A percentile compares a stretch with the other conserved stretches of the same genome.
These are phyloP conservation scores for Sebastes nivosus DNA, from an alignment of 2,797 vertebrate genomes.

Conservation along the genomic window DNA sequence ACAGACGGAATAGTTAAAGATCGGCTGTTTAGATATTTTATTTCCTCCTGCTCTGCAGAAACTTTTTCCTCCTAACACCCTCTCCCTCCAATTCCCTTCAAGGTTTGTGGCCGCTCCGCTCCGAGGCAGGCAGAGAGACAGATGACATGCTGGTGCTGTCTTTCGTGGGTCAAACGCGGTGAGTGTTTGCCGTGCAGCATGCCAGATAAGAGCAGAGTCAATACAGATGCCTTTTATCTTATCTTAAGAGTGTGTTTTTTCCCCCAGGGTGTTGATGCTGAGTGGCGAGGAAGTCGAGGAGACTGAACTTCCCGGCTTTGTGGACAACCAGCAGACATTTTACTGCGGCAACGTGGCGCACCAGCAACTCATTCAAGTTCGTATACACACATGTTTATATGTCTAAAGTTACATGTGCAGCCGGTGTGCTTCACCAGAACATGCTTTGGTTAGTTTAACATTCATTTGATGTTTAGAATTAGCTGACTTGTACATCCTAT, in stretches of 20 bases:
- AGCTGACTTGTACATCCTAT: background rate
- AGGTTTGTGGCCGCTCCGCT: constrained; percentile 97
- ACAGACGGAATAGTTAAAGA: constrained; percentile 31
- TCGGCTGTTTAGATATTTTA: background rate
- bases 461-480: background rate
- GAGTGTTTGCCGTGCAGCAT: constrained; percentile 35
- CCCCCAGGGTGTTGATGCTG: constrained; percentile 92
- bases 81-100: constrained; percentile 11
- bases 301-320: constrained; percentile 95
- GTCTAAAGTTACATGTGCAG: background rate
- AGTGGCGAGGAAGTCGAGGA: constrained; percentile 98
- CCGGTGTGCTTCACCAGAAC: background rate
- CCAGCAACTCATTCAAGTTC: constrained; percentile 95
- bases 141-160: constrained; percentile 97
- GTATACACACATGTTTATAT: background rate
- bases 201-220: constrained; percentile 26
- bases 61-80: background rate
- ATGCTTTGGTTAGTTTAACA: background rate
- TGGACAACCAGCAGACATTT: constrained; percentile 98
- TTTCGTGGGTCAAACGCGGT: constrained; percentile 98
- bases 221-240: constrained; percentile 23
- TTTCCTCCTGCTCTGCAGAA: background rate
- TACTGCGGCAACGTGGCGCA: constrained; percentile 97
- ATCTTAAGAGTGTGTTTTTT: constrained; percentile 20
- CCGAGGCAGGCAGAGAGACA: constrained; percentile 90